phyloP scores from a whole-genome alignment of 1,140 invertebrate genomes.

The Zaprionus capensis region DNA sequence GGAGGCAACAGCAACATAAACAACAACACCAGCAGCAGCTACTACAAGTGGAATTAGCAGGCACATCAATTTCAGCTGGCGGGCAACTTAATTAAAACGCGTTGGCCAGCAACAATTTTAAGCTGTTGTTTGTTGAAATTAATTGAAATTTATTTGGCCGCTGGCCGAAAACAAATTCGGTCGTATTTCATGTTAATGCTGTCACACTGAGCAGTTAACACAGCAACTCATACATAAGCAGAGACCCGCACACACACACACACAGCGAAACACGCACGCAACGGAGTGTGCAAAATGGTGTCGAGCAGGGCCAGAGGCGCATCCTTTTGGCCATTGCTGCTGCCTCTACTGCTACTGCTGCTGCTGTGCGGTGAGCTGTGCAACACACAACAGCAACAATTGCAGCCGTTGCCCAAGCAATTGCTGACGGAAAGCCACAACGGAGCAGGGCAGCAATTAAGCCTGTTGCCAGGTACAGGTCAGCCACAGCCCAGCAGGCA shows the following conservation, averaged over 20 bases:
- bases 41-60: constrained; percentile 49
- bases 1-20: constrained; percentile 6
- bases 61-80: constrained; percentile 63
- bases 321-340: constrained; percentile 14
- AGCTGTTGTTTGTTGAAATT: constrained; percentile 55
- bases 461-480: constrained; percentile 29
- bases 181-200: constrained; percentile 38
- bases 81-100: constrained; percentile 73
- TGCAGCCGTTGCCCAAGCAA: constrained; percentile 20
- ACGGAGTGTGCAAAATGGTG: constrained; percentile 26
- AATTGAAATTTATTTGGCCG: constrained; percentile 66
- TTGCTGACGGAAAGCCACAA: not conserved
- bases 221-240: not conserved
- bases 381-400: constrained; percentile 17
- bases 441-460: constrained; percentile 42
- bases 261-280: not conserved
- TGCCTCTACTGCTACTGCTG: constrained; percentile 19
- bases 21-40: constrained; percentile 15
- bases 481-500: constrained; percentile 3
- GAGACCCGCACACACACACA: not conserved
- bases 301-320: not conserved
- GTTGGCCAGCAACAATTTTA: constrained; percentile 43
- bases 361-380: constrained; percentile 16
- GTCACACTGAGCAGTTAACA: constrained; percentile 14
- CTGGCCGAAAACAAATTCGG: constrained; percentile 43